Evolutionary conservation across 2,888 invertebrate genomes (phyloP).

Genomic region (Luffia ferchaultella): DNA sequence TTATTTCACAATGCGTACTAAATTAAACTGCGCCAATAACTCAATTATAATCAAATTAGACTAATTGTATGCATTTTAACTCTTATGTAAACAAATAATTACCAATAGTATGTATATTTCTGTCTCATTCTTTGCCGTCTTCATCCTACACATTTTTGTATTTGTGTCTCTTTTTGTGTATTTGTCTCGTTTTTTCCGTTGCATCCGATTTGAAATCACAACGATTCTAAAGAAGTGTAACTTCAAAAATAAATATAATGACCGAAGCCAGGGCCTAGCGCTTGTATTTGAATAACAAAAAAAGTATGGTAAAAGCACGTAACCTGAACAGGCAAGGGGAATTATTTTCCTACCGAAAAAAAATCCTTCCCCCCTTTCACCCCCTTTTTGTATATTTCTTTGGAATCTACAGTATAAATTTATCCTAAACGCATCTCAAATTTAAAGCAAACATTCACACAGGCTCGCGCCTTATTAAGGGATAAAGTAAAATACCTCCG

Average conservation of each 20-base stretch:
- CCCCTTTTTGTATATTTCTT: neutral
- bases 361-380: neutral
- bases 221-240: neutral
- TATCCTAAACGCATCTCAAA: too few species aligned
- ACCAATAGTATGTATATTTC: too few species aligned
- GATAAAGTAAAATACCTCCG: too few species aligned
- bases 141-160: too few species aligned
- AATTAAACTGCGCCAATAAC: too few species aligned
- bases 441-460: neutral
- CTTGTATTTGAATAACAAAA: neutral
- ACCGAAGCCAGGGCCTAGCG: neutral
- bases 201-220: neutral
- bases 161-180: too few species aligned
- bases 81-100: too few species aligned
- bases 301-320: neutral
- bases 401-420: neutral
- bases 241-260: neutral
- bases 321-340: slow-evolving; percentile 1
- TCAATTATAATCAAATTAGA: too few species aligned
- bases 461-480: neutral
- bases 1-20: too few species aligned
- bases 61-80: too few species aligned
- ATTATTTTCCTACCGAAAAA: neutral
- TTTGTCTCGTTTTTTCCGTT: too few species aligned
- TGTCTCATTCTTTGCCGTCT: too few species aligned